These are phyloP conservation scores for Oxyura jamaicensis DNA, from an alignment of 2,113 vertebrate genomes.

Conservation along the genomic window DNA sequence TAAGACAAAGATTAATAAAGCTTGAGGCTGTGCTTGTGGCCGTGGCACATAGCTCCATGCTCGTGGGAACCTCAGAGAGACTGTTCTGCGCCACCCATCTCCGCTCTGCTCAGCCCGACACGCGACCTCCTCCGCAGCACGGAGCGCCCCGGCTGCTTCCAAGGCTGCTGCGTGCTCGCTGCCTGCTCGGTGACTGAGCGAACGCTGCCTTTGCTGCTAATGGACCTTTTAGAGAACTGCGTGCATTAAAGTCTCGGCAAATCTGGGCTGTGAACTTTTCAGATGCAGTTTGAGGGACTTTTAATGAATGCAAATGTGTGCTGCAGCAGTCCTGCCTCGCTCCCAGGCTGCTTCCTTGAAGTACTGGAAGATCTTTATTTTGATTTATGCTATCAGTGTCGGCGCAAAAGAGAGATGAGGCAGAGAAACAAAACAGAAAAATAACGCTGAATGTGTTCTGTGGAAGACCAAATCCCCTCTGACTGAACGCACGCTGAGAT, in stretches of 20 bases:
- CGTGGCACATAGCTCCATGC: neutral
- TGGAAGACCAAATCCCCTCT: neutral
- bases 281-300: neutral
- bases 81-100: no score
- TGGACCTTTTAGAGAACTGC: neutral
- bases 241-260: neutral
- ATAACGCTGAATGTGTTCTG: neutral
- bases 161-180: neutral
- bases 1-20: neutral
- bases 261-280: neutral
- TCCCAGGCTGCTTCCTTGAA: neutral
- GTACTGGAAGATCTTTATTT: neutral
- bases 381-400: neutral
- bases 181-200: fast-evolving
- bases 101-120: neutral
- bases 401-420: neutral
- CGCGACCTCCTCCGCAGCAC: fast-evolving
- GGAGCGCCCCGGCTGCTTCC: fast-evolving
- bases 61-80: neutral
- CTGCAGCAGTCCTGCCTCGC: neutral
- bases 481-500: neutral
- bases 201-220: neutral
- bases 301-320: neutral
- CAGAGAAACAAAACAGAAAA: neutral
- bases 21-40: neutral